These are phyloP conservation scores for Tapirus indicus DNA, from an alignment of 2,797 vertebrate genomes.

Conservation along the genomic window DNA sequence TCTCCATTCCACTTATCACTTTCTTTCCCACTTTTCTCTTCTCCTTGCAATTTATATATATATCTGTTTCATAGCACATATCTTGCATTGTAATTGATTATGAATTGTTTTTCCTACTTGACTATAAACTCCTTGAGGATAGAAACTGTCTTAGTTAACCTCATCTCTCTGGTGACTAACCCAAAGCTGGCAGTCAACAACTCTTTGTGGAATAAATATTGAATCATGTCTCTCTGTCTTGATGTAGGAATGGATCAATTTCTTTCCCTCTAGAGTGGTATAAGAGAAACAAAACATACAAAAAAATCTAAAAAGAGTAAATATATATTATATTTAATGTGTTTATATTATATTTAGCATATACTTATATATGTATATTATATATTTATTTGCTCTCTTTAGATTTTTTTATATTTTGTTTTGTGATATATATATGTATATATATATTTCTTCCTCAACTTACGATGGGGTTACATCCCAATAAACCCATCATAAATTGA, in stretches of 20 bases:
- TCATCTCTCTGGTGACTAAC: constrained; percentile 1
- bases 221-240: background rate
- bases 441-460: no score
- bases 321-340: background rate
- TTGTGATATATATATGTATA: no score
- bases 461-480: no score
- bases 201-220: background rate
- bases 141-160: background rate
- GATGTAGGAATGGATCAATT: background rate
- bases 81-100: background rate
- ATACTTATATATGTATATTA: background rate
- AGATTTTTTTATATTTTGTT: background rate
- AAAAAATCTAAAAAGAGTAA: background rate
- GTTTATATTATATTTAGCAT: background rate
- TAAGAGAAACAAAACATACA: background rate
- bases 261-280: background rate
- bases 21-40: background rate
- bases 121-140: background rate
- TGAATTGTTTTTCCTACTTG: background rate
- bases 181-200: background rate
- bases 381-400: background rate
- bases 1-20: background rate
- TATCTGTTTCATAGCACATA: background rate
- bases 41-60: background rate
- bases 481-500: no score